phyloP scores from a whole-genome alignment of 2,888 invertebrate genomes.

The Brachylomia viminalis region DNA sequence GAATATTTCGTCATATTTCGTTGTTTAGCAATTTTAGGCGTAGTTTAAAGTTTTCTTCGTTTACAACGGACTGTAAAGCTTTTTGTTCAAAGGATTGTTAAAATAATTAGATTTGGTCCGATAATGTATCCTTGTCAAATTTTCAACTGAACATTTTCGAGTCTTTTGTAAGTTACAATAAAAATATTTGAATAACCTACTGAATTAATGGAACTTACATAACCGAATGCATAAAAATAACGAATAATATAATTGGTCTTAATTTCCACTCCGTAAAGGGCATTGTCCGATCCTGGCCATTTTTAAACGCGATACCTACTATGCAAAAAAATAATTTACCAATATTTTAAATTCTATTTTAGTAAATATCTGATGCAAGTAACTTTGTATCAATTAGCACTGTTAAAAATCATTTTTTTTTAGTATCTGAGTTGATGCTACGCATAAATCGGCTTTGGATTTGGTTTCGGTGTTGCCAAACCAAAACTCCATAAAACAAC shows the following conservation, averaged over 20 bases:
- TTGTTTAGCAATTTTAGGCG: conserved; percentile 20
- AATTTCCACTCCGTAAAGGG: conserved; percentile 14
- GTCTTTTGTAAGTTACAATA: not conserved
- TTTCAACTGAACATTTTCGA: not conserved
- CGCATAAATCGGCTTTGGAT: too few relatives aligned
- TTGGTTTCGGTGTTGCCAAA: too few relatives aligned
- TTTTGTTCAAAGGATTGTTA: not conserved
- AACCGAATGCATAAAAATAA: not conserved
- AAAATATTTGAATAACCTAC: not conserved
- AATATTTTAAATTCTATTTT: too few relatives aligned
- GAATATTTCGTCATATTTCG: conserved; percentile 20
- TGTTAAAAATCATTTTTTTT: too few relatives aligned
- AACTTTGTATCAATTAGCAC: too few relatives aligned
- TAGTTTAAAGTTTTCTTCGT: conserved; percentile 18
- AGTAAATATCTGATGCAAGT: too few relatives aligned
- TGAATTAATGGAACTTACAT: not conserved
- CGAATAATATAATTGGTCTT: conserved; percentile 21
- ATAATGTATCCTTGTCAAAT: not conserved
- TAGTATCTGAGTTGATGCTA: too few relatives aligned
- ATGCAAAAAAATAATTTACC: too few relatives aligned
- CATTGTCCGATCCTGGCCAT: too few relatives aligned
- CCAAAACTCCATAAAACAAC: too few relatives aligned
- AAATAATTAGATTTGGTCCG: not conserved
- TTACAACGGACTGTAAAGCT: not conserved
- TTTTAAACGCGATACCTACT: too few relatives aligned